Evolutionary conservation across 2,113 vertebrate genomes (phyloP), one percentile per base, ranked within the genome.

Genomic region (Mesitornis unicolor): DNA sequence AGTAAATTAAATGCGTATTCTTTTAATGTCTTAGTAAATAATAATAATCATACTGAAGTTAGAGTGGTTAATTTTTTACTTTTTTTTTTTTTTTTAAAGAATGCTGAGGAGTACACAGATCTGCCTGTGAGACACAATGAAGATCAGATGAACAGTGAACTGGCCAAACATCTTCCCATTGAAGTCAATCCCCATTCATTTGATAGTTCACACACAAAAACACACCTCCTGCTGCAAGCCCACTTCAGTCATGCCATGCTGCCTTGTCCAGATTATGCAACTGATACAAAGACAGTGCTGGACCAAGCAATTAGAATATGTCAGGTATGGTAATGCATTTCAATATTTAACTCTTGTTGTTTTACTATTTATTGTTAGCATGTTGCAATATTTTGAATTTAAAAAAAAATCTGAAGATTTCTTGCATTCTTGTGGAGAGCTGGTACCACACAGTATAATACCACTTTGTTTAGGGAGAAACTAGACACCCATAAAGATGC

Each of bases 121-220:
- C 98, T 99, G 60, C 99, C 99, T 14, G 99, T 99, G 79, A 98
- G 99, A 84, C 99, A 99, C 98, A 99, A 99, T 73, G 99, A 99
- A 97, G 99, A 99, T 97, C 99, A 99, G 97, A 98, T 99, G 97
- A 99, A 99, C 97, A 99, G 98, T 79, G 99, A 99, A 87, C 96
- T 99, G 94, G 99, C 99, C 78, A 99, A 98, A 96, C 98, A 97
- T 94, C 99, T 99, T 97, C 99, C 99, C 59, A 93, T 99, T 76
- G 98, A 99, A 98, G 98, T 99, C 89, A 99, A 99, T 94, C 98
- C 99, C 25, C 99, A 99, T 95, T 99, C 99, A 4, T 99, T 98
- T 59, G 99, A 99, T 98, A 99, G 99, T 47, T 98, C 99, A n/a
- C 99, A 99, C 97, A 99, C 99, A 80, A 99, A 99, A 98, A 98